A percentile compares a stretch with the other conserved stretches of the same genome.
These are phyloP conservation scores for Vimba vimba DNA, from an alignment of 2,113 vertebrate species.

Conservation along the genomic window DNA sequence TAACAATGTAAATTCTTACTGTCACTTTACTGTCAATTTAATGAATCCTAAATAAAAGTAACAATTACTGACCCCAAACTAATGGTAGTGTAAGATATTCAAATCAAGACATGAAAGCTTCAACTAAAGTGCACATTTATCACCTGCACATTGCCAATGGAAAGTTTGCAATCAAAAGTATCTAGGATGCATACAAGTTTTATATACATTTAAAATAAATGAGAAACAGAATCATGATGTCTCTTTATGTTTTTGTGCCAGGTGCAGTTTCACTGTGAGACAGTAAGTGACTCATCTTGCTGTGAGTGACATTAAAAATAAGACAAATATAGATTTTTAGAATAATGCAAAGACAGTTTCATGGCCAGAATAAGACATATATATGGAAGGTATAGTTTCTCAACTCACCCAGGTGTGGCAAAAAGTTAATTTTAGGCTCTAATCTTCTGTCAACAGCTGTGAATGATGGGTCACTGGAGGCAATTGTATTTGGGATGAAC, in stretches of 20 bases:
- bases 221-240: neutral
- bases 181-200: neutral
- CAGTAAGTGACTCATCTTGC: neutral
- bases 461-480: neutral
- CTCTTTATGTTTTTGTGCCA: neutral
- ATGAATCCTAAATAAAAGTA: neutral
- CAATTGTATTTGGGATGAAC: neutral
- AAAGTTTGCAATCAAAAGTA: neutral
- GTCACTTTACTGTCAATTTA: neutral
- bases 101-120: neutral
- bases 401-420: neutral
- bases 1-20: too few relatives aligned
- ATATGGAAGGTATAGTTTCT: neutral
- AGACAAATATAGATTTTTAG: conserved; percentile 1
- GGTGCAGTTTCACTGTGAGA: neutral
- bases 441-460: neutral
- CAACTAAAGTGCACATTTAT: neutral
- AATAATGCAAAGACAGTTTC: neutral
- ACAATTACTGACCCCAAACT: neutral
- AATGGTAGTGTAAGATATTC: neutral
- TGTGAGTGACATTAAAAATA: neutral
- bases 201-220: neutral
- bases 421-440: neutral
- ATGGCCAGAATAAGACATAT: neutral
- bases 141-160: neutral